Evolutionary conservation across 2,113 vertebrate genomes (phyloP).

Genomic region (Cyphotilapia sp.): DNA sequence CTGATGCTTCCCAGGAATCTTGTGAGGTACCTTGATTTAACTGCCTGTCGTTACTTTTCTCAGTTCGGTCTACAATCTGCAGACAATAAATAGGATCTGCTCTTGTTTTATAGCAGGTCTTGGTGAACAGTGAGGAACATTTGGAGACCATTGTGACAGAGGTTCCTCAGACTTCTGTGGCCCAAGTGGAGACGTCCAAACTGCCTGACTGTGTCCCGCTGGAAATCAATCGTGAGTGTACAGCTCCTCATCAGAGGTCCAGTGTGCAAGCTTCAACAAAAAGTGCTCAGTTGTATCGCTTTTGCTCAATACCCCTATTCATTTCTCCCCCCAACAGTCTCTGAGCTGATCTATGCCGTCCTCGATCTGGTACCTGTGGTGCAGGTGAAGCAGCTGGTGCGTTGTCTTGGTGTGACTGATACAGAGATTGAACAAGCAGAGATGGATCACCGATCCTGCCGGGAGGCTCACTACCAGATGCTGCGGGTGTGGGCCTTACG

Average conservation of each 20-base stretch:
- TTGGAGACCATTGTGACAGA: neutral
- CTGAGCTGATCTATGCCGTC: constrained; percentile 67
- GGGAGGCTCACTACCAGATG: constrained; percentile 74
- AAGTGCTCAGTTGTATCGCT: neutral
- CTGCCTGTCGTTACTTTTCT: neutral
- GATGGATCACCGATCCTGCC: constrained; percentile 48
- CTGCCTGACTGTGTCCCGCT: constrained; percentile 68
- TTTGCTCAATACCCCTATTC: neutral
- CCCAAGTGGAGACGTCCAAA: neutral
- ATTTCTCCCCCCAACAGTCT: constrained; percentile 4
- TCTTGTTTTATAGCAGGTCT: neutral
- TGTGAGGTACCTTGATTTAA: neutral
- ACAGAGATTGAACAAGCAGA: constrained; percentile 66
- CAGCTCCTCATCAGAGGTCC: neutral
- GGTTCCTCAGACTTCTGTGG: neutral
- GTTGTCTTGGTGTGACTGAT: constrained; percentile 65
- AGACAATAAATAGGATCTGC: neutral
- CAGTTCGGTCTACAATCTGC: neutral
- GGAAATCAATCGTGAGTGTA: constrained; percentile 66
- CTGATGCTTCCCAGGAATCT: neutral
- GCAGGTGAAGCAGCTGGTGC: constrained; percentile 66
- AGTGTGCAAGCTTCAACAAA: neutral
- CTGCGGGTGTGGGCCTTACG: constrained; percentile 58
- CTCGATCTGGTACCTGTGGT: constrained; percentile 64
- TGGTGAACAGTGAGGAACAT: neutral